A percentile compares a stretch with the other conserved stretches of the same genome.
Evolutionary conservation across 2,113 vertebrate species (phyloP).

Genomic region (Oreocharis arfaki): DNA sequence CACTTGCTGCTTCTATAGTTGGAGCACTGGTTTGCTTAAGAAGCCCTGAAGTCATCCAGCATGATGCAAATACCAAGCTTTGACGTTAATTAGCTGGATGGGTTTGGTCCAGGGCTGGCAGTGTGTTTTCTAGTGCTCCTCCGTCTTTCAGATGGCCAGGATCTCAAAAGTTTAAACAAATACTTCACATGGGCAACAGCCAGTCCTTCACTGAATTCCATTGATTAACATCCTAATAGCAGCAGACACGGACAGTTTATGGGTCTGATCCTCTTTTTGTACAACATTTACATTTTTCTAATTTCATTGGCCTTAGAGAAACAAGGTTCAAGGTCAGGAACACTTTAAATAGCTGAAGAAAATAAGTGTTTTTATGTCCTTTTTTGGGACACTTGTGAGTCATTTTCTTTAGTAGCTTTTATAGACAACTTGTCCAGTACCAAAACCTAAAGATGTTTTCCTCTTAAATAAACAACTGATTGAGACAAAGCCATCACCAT

Average conservation of each 20-base stretch:
- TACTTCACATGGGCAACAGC: neutral
- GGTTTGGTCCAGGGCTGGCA: neutral
- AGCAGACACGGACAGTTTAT: neutral
- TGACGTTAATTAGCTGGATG: neutral
- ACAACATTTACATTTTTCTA: slow-evolving; percentile 36
- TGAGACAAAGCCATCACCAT: neutral
- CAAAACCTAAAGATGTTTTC: neutral
- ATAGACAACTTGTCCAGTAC: neutral
- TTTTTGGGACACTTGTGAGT: slow-evolving; percentile 4
- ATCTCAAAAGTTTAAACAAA: neutral
- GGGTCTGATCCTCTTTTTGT: neutral
- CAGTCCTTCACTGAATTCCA: neutral
- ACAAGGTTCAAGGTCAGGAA: neutral
- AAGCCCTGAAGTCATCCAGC: neutral
- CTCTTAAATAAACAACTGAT: neutral
- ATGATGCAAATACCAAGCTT: neutral
- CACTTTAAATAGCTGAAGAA: slow-evolving; percentile 1
- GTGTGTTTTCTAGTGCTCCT: neutral
- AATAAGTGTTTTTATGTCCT: neutral
- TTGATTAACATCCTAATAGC: neutral
- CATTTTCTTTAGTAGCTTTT: neutral
- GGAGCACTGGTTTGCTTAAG: neutral
- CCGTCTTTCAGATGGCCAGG: neutral
- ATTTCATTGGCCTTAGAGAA: neutral
- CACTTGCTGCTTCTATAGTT: neutral